Evolutionary conservation across 2,888 invertebrate genomes (phyloP), one percentile per base, ranked within the genome.

Genomic region (Agriopis leucophaearia): DNA sequence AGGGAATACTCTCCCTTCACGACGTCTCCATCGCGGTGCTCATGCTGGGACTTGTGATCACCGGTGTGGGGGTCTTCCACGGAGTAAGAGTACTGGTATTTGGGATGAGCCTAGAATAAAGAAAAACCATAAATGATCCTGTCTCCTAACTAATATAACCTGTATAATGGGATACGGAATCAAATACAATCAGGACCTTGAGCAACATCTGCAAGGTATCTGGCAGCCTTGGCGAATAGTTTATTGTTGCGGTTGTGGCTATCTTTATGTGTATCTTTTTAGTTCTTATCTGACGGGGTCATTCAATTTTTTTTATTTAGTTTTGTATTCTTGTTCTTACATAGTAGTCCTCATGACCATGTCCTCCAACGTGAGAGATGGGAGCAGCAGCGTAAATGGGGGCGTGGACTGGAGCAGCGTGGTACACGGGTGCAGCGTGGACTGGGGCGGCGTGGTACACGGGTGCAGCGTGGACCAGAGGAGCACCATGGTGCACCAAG

Each of bases 1-100:
- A 95, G 89, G 40, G 95, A 95, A 88, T 96, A 96, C 77, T 95
- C 95, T 68, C 96, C 96, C 83, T 95, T 95, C 61, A 96, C 96
- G 54, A 94, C 94, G 75, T 96, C 95, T 35, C 96, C 96, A 81
- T 95, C 94, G 52, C 94, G 93, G 77, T 88, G 88, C 82, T 95
- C 95, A 64, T 94, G 91, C 83, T 95, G 95, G 78, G 95, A 93
- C 84, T 95, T 95, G 87, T 95, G 94, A 88, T 95, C 95, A 13
- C 95, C 95, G 66, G 95, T 95, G 79, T 95, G 94, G 1, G 94
- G 94, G 77, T 95, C 95, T 72, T 94, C 94, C 69, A 94, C 95
- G 69, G 95, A 95, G 86, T 95, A 95, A 0, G 95, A 94, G 87
- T 94, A 95, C 58, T 94, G 90, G 88, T 95, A 95, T 83, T 95